These are phyloP conservation scores for Cassiopea xamachana DNA, from an alignment of 30 jellyfish, hydroid and myxozoan genomes.

Conservation along the genomic window DNA sequence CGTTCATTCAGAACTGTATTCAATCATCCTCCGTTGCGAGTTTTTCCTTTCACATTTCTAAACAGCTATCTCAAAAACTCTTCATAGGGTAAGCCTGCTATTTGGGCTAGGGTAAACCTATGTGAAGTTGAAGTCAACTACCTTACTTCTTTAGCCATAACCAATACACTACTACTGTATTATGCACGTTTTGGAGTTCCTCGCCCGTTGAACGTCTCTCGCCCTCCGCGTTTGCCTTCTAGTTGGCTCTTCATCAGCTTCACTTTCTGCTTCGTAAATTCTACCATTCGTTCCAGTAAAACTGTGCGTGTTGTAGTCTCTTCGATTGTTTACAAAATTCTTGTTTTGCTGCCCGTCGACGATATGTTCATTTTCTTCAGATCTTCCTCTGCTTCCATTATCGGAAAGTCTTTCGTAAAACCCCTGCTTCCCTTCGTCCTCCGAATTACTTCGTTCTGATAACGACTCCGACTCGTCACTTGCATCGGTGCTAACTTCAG, in stretches of 20 bases:
- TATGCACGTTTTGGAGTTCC: constrained; percentile 25
- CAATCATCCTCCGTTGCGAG: too few relatives aligned
- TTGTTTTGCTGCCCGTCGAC: background rate
- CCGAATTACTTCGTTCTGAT: background rate
- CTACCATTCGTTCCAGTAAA: background rate
- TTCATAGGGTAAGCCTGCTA: too few relatives aligned
- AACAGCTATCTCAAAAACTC: too few relatives aligned
- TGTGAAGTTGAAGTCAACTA: too few relatives aligned
- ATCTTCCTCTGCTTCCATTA: background rate
- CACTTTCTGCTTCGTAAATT: background rate
- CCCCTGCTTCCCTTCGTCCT: background rate
- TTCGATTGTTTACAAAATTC: too few relatives aligned
- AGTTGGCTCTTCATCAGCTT: background rate
- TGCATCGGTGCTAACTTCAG: background rate
- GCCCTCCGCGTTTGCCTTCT: background rate
- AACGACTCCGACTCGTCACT: constrained; percentile 11
- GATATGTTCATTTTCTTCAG: background rate
- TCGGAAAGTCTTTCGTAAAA: background rate
- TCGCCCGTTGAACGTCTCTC: background rate
- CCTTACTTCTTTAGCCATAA: too few relatives aligned
- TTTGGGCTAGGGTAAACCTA: too few relatives aligned
- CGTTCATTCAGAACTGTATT: too few relatives aligned
- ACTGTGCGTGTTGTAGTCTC: background rate
- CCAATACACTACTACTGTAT: background rate
- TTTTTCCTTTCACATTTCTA: too few relatives aligned